Base-by-base conservation (phyloP, 2,797 vertebrate genomes). In the Pristis pectinata region DNA sequence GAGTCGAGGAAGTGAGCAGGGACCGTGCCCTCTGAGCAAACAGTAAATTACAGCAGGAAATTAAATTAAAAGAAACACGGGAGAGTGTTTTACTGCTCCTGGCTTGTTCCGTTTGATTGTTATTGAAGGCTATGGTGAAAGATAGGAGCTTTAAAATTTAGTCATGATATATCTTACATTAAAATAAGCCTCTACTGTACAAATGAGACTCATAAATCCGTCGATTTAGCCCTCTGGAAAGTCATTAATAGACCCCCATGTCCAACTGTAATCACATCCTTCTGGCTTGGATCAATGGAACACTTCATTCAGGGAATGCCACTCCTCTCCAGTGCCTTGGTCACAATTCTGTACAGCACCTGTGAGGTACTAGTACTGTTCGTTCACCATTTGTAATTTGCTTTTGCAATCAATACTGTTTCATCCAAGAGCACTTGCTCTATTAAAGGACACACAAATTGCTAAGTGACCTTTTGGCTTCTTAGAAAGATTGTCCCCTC, bases 141-240 rank as follows among this genome's bases (percentile, higher is more conserved):
- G 85, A 1, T 89, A n/a, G 61, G 61, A 91, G n/a, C 56, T 37
- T n/a, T 64, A 41, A 89, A 64, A 9, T 41, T 37, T 24, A 30
- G 87, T 67, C 87, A 91, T 61, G 9, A 91, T 91, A 67, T 64
- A 41, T 91, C 87, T 64, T 91, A 67, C 19, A 91, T 22, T 41
- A 19, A 67, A 67, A 41, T 67, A 24, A 67, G 8, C 8, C 17
- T 3, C 11, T 67, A 37, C 67, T 91, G 61, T 37, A 11, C 61
- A 22, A 87, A 6, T 9, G 22, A 61, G 34, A 1, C 85, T 41
- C 19, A 41, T n/a, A 91, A 91, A 41, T 67, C 61, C n/a, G 67
- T 41, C 15, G 19, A 24, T 41, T 91, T 91, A 67, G 17, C 87
- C 61, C 61, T 27, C 24, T 37, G 59, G 17, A 67, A 91, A 11